Evolutionary conservation across 2,113 vertebrate species (phyloP).

Genomic region (Okapia johnstoni): DNA sequence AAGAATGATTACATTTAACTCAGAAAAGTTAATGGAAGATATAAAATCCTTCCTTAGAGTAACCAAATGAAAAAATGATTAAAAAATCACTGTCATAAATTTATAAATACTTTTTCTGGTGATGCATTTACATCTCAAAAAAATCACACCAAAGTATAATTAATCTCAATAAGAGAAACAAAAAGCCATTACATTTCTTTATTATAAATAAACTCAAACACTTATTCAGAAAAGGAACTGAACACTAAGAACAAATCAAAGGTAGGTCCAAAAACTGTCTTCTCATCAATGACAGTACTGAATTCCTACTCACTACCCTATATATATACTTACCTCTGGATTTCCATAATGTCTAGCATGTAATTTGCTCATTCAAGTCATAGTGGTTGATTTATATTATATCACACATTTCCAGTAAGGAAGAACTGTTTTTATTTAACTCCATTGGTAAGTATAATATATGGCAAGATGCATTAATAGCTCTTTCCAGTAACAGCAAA

Average conservation of each 20-base stretch:
- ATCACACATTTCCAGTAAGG: neutral
- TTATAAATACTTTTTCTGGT: neutral
- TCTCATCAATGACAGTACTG: neutral
- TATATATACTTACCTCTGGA: neutral
- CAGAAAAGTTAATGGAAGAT: neutral
- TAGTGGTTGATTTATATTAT: neutral
- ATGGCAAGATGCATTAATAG: neutral
- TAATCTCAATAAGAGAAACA: conserved; percentile 20
- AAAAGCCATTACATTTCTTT: neutral
- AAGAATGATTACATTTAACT: neutral
- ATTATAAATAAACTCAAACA: neutral
- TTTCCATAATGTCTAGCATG: neutral
- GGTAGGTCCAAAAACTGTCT: neutral
- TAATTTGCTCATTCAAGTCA: neutral
- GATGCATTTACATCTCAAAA: neutral
- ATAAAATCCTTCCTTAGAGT: neutral
- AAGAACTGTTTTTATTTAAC: conserved; percentile 11
- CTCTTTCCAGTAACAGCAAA: neutral
- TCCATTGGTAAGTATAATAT: neutral
- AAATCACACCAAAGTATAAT: neutral
- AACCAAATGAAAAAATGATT: neutral
- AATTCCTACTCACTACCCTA: neutral
- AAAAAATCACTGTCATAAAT: conserved; percentile 8
- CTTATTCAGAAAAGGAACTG: neutral
- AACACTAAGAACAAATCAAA: conserved; percentile 11